These are phyloP conservation scores for Amorpha juglandis DNA, from an alignment of 2,888 invertebrate genomes.

Conservation along the genomic window DNA sequence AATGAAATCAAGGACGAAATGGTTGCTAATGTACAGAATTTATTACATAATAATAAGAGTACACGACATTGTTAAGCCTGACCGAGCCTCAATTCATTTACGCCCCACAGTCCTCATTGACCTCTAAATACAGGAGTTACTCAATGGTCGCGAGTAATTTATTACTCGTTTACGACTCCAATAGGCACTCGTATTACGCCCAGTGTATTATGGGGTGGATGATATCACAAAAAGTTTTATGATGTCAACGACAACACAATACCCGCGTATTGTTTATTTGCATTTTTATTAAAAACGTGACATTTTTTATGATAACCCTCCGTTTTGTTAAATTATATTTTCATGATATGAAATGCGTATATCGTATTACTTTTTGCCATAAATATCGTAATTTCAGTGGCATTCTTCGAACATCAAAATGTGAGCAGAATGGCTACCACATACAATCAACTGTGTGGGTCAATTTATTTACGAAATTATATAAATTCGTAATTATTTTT, in stretches of 20 bases:
- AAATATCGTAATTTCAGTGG: background rate
- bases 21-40: background rate
- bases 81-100: slow-evolving; percentile 9
- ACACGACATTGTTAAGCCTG: background rate
- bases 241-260: slow-evolving; percentile 40
- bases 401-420: background rate
- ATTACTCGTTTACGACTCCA: slow-evolving; percentile 23
- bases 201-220: slow-evolving; percentile 35
- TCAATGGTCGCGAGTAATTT: slow-evolving; percentile 22
- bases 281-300: slow-evolving; percentile 56
- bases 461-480: too few species aligned
- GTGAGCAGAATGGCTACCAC: background rate
- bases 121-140: slow-evolving; percentile 22
- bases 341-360: slow-evolving; percentile 30
- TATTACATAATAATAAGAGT: slow-evolving; percentile 5
- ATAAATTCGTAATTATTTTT: too few species aligned
- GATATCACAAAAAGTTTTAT: slow-evolving; percentile 45
- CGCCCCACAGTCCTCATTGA: slow-evolving; percentile 8
- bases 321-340: slow-evolving; percentile 31
- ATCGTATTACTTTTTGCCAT: slow-evolving; percentile 25
- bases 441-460: too few species aligned
- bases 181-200: slow-evolving; percentile 24
- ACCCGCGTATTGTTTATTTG: slow-evolving; percentile 46
- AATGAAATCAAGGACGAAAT: background rate
- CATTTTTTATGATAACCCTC: slow-evolving; percentile 35